phyloP scores from a whole-genome alignment of 2,888 invertebrate genomes.

The Lasioglossum villosulum region DNA sequence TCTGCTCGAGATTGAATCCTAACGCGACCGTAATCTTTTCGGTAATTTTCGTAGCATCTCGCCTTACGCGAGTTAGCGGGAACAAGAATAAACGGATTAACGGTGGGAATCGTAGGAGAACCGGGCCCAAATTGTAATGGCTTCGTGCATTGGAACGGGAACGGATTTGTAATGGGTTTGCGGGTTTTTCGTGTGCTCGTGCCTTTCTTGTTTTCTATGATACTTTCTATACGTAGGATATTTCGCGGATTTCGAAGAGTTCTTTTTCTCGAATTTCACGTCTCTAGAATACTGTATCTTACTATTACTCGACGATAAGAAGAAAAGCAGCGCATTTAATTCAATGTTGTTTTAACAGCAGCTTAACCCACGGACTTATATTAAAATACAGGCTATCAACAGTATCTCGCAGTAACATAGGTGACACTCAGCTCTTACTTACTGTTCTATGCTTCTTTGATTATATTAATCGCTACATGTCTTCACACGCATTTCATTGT shows the following conservation, averaged over 20 bases:
- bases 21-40: slow-evolving; percentile 14
- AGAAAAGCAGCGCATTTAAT: slow-evolving; percentile 74
- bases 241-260: neutral
- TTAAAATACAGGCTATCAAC: slow-evolving; percentile 82
- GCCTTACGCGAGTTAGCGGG: neutral
- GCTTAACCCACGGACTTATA: slow-evolving; percentile 83
- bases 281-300: neutral
- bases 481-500: slow-evolving; percentile 52
- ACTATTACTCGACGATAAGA: slow-evolving; percentile 42
- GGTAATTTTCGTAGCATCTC: neutral
- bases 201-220: slow-evolving; percentile 20
- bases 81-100: neutral
- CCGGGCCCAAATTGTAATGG: neutral
- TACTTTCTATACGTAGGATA: neutral
- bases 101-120: neutral
- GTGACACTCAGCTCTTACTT: slow-evolving; percentile 81
- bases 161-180: slow-evolving; percentile 33
- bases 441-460: slow-evolving; percentile 69
- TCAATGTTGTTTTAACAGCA: slow-evolving; percentile 82
- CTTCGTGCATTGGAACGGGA: slow-evolving; percentile 38
- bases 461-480: slow-evolving; percentile 60
- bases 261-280: slow-evolving; percentile 12
- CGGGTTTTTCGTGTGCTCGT: slow-evolving; percentile 33
- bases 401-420: slow-evolving; percentile 83
- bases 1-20: slow-evolving; percentile 11